phyloP scores from a whole-genome alignment of 2,797 vertebrate species.

The Catostomus latipinnis region DNA sequence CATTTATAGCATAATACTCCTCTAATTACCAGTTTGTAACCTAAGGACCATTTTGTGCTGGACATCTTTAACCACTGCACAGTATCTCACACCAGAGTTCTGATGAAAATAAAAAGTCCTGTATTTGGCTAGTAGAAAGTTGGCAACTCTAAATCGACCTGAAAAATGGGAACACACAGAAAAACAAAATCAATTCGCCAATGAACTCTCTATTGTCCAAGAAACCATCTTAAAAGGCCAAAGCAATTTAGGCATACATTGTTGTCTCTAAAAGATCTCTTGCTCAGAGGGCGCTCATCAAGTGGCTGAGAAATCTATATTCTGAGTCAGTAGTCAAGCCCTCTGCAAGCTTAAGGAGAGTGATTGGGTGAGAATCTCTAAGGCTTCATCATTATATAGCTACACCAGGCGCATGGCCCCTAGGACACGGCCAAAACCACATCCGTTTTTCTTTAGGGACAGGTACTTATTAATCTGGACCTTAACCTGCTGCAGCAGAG shows the following conservation, averaged over 20 bases:
- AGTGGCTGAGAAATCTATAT: slow-evolving; percentile 66
- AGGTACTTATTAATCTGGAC: slow-evolving; percentile 56
- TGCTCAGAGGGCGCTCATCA: slow-evolving; percentile 60
- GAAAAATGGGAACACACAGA: slow-evolving; percentile 69
- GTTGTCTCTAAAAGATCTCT: slow-evolving; percentile 58
- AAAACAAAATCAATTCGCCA: slow-evolving; percentile 69
- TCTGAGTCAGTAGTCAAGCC: slow-evolving; percentile 66
- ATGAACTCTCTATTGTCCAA: slow-evolving; percentile 69
- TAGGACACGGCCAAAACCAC: slow-evolving; percentile 36
- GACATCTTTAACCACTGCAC: too few species aligned
- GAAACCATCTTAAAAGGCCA: slow-evolving; percentile 68
- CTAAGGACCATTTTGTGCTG: too few species aligned
- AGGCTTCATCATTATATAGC: slow-evolving; percentile 47
- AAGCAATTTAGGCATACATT: slow-evolving; percentile 67
- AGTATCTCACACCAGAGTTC: too few species aligned
- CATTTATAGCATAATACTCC: too few species aligned
- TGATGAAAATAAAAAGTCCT: too few species aligned
- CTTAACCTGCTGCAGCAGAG: slow-evolving; percentile 54
- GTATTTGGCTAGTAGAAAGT: too few species aligned
- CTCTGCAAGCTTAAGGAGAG: slow-evolving; percentile 58
- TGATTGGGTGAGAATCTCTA: slow-evolving; percentile 19
- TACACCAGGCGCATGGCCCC: slow-evolving; percentile 9
- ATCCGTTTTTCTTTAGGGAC: slow-evolving; percentile 49
- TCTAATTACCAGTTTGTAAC: too few species aligned
- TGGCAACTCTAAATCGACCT: slow-evolving; percentile 55